Evolutionary conservation across 1,140 invertebrate species (phyloP).

Genomic region (Dinoponera quadriceps): DNA sequence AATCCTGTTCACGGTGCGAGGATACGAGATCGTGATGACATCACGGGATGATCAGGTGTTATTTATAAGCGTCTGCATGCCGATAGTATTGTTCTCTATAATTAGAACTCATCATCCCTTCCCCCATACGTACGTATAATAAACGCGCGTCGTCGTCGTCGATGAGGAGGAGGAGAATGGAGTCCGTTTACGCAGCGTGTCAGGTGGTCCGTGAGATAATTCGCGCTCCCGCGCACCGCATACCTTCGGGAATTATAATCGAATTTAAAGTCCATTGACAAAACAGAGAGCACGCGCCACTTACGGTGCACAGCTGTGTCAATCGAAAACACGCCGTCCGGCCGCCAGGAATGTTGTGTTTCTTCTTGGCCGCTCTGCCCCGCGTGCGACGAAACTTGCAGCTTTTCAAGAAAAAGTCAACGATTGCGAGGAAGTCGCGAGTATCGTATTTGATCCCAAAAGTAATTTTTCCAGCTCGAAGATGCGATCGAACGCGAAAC

Average conservation of each 20-base stretch:
- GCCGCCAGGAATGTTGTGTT: neutral
- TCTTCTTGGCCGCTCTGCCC: neutral
- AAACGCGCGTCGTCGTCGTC: neutral
- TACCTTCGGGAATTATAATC: conserved; percentile 22
- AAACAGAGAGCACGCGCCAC: neutral
- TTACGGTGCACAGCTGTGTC: neutral
- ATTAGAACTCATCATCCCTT: neutral
- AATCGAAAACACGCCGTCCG: neutral
- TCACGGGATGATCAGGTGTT: conserved; percentile 4
- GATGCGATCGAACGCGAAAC: too few relatives aligned
- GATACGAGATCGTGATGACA: conserved; percentile 9
- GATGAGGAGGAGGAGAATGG: neutral
- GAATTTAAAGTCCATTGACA: neutral
- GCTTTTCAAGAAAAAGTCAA: too few relatives aligned
- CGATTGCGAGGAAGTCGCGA: too few relatives aligned
- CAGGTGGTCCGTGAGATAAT: neutral
- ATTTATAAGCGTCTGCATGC: conserved; percentile 1
- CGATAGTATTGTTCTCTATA: conserved; percentile 28
- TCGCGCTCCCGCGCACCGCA: neutral
- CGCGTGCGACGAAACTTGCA: too few relatives aligned
- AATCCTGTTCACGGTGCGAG: conserved; percentile 1
- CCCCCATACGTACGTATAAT: neutral
- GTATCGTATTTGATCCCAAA: too few relatives aligned
- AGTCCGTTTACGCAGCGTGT: conserved; percentile 9
- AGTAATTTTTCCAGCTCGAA: too few relatives aligned